phyloP scores from a whole-genome alignment of 2,888 invertebrate species.

The Eupsilia transversa region DNA sequence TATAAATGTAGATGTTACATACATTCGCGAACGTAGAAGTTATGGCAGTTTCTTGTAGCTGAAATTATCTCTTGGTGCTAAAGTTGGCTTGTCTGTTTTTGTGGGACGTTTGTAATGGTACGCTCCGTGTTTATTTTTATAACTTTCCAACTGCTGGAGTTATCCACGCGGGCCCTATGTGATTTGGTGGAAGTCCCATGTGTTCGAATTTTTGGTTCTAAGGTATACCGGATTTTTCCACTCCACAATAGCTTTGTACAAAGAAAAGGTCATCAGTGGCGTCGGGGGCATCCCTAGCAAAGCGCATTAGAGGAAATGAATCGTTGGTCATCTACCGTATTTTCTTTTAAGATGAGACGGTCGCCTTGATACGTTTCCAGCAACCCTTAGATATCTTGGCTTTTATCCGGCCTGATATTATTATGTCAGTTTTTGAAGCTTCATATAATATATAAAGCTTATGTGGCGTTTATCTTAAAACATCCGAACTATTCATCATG shows the following conservation, averaged over 20 bases:
- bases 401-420: neutral
- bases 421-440: neutral
- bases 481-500: slow-evolving; percentile 26
- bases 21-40: neutral
- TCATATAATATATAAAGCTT: neutral
- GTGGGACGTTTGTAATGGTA: neutral
- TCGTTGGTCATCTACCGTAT: neutral
- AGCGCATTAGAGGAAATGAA: neutral
- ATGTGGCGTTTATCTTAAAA: slow-evolving; percentile 30
- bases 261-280: neutral
- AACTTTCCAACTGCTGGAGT: neutral
- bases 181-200: neutral
- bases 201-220: neutral
- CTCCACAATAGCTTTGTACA: neutral
- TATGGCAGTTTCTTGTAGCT: neutral
- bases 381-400: neutral
- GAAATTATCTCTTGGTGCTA: slow-evolving; percentile 6
- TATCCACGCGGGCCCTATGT: neutral
- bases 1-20: slow-evolving; percentile 16
- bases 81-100: neutral
- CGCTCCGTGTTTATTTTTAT: slow-evolving; percentile 1
- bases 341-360: neutral
- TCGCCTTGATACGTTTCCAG: neutral
- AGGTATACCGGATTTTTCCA: neutral
- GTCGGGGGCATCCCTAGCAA: neutral